phyloP scores from a whole-genome alignment of 2,888 invertebrate species.

The Erannis defoliaria region DNA sequence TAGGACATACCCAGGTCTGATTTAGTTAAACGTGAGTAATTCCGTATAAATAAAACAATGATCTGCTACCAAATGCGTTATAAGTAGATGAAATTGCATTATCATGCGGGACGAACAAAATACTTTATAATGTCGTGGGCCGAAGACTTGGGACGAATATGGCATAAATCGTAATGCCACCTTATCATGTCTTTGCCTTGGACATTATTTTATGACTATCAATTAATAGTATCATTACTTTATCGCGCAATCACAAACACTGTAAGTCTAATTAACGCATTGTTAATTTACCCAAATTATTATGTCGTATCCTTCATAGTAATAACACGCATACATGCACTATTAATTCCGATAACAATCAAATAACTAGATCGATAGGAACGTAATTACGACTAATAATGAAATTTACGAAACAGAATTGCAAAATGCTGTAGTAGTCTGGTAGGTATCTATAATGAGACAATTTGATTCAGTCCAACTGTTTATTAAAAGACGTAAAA shows the following conservation, averaged over 20 bases:
- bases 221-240: neutral
- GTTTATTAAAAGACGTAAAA: conserved; percentile 18
- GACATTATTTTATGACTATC: neutral
- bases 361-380: conserved; percentile 59
- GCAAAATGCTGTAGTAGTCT: conserved; percentile 9
- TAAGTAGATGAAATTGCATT: too few species aligned
- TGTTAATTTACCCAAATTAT: conserved; percentile 7
- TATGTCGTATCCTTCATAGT: conserved; percentile 26
- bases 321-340: conserved; percentile 21
- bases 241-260: neutral
- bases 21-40: too few species aligned
- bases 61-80: too few species aligned
- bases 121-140: too few species aligned
- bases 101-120: too few species aligned
- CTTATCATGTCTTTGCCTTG: neutral
- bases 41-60: too few species aligned
- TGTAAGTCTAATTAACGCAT: conserved; percentile 7
- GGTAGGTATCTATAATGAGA: conserved; percentile 12
- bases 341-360: conserved; percentile 59
- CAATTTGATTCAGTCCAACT: conserved; percentile 15
- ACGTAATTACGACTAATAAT: conserved; percentile 64
- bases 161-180: too few species aligned
- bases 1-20: too few species aligned
- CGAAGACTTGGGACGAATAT: too few species aligned
- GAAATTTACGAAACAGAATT: conserved; percentile 58